Percentiles rank a stretch among this genome's conserved stretches.
phyloP scores from a whole-genome alignment of 2,113 vertebrate species.

The Lanius ludovicianus region DNA sequence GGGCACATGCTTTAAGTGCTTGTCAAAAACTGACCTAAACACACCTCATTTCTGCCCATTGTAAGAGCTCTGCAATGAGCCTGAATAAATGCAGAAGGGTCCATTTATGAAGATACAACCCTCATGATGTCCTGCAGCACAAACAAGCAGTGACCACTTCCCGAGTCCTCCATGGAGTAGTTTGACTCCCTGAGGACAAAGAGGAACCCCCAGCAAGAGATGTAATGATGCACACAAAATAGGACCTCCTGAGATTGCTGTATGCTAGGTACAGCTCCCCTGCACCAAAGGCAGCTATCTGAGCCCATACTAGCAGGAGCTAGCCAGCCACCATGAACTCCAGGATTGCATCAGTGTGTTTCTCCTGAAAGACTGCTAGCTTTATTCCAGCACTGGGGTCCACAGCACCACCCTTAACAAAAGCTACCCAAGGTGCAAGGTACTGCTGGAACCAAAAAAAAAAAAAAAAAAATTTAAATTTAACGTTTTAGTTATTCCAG shows the following conservation, averaged over 20 bases:
- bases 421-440: neutral
- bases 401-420: neutral
- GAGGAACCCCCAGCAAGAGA: neutral
- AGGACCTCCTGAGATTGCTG: neutral
- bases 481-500: neutral
- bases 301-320: neutral
- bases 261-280: neutral
- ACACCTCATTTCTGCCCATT: neutral
- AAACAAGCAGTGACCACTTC: neutral
- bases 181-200: neutral
- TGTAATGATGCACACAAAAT: neutral
- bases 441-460: neutral
- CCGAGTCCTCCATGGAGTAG: fast-evolving
- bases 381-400: neutral
- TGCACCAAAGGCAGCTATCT: fast-evolving
- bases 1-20: neutral
- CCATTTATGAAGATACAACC: neutral
- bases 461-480: neutral
- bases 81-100: neutral
- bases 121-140: neutral
- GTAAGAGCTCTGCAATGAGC: neutral
- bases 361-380: neutral
- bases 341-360: neutral
- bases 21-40: neutral
- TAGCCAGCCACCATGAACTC: neutral